Conservation (phyloP, 2,888 invertebrate species). For the Erebia palarica region DNA sequence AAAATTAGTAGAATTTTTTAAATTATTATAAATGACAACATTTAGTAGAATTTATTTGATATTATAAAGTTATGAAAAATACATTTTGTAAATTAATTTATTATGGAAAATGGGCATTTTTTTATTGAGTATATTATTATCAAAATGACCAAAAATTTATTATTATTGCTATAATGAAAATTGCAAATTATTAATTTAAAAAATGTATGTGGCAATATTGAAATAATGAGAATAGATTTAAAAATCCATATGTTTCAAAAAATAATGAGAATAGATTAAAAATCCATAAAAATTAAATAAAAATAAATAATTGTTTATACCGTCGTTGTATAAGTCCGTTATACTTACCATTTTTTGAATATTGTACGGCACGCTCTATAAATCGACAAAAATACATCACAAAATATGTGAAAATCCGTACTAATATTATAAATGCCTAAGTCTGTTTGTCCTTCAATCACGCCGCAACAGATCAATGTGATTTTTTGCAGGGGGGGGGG, state of each 20-base stretch:
- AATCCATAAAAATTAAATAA: background rate
- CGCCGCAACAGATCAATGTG: too few species aligned
- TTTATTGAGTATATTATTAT: constrained; percentile 27
- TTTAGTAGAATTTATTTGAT: constrained; percentile 15
- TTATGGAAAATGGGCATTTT: background rate
- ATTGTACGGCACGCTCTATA: too few species aligned
- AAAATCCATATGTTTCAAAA: constrained; percentile 4
- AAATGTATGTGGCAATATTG: background rate
- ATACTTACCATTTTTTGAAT: background rate
- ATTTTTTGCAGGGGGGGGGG: too few species aligned
- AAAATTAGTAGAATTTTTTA: constrained; percentile 24
- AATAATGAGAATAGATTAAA: constrained; percentile 4
- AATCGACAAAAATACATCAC: too few species aligned
- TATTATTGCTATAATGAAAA: constrained; percentile 18
- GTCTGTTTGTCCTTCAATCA: too few species aligned
- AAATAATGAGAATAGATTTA: constrained; percentile 3
- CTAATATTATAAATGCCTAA: too few species aligned
- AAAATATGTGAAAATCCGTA: too few species aligned
- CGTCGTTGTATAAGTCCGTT: background rate
- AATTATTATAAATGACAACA: constrained; percentile 15
- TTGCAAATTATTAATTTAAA: constrained; percentile 12
- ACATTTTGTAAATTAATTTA: constrained; percentile 1
- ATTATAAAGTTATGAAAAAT: constrained; percentile 1
- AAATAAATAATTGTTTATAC: background rate
- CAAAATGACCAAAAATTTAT: constrained; percentile 33